Conservation (phyloP, 2,113 vertebrate genomes). For the Coryphaenoides rupestris region DNA sequence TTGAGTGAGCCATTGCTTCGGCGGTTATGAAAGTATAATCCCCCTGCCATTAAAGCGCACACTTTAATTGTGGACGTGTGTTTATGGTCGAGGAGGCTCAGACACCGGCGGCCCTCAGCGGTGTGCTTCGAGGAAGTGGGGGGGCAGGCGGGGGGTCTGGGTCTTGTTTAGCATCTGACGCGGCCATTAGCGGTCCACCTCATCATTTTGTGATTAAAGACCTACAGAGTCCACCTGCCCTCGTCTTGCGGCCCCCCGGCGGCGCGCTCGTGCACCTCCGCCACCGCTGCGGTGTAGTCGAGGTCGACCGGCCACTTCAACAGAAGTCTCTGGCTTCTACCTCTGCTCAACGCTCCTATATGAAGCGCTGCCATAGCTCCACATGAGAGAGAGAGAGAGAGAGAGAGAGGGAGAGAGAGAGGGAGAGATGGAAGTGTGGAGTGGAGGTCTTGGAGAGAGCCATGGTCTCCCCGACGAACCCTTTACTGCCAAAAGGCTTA, state of each 20-base stretch:
- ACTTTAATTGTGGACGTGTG: neutral
- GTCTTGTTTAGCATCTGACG: slow-evolving; percentile 29
- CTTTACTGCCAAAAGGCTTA: too few relatives aligned
- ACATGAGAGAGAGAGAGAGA: too few relatives aligned
- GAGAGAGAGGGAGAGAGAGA: too few relatives aligned
- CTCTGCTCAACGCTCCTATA: slow-evolving; percentile 39
- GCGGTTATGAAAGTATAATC: too few relatives aligned
- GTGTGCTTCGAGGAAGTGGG: neutral
- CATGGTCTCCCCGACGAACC: too few relatives aligned
- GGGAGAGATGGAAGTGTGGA: too few relatives aligned
- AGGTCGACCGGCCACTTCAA: neutral
- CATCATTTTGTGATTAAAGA: slow-evolving; percentile 62
- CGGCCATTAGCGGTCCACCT: slow-evolving; percentile 39
- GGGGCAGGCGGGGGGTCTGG: too few relatives aligned
- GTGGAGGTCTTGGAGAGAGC: too few relatives aligned
- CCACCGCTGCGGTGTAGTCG: slow-evolving; percentile 41
- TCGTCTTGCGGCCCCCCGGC: too few relatives aligned
- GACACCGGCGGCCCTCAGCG: neutral
- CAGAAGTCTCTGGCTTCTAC: slow-evolving; percentile 36
- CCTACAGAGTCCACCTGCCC: slow-evolving; percentile 33
- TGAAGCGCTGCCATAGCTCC: too few relatives aligned
- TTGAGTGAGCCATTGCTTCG: neutral
- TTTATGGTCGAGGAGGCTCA: slow-evolving; percentile 6
- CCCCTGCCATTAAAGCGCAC: neutral
- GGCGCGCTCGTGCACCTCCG: too few relatives aligned